A percentile compares a stretch with the other conserved stretches of the same genome.
Conservation (phyloP, 2,888 invertebrate species). For the Bombylius major region DNA sequence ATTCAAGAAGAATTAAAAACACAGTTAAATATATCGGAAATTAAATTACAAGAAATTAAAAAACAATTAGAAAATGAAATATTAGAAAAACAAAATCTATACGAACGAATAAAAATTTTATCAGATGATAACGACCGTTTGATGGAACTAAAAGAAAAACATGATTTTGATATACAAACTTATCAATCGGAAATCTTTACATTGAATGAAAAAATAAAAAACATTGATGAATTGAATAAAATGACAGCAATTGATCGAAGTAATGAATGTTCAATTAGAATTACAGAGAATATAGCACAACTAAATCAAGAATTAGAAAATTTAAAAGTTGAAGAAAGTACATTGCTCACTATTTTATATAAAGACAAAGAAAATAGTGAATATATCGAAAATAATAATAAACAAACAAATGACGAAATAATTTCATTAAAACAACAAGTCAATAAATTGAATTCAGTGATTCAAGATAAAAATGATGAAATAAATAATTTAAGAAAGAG, state of each 20-base stretch:
- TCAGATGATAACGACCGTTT: constrained; percentile 63
- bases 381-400: constrained; percentile 9
- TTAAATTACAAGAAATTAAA: constrained; percentile 46
- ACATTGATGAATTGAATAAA: constrained; percentile 39
- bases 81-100: constrained; percentile 53
- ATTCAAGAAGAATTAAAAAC: constrained; percentile 69
- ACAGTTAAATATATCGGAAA: constrained; percentile 54
- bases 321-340: constrained; percentile 48
- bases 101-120: constrained; percentile 60
- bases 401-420: constrained; percentile 13
- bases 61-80: constrained; percentile 47
- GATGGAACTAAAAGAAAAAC: constrained; percentile 66
- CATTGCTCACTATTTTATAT: constrained; percentile 44
- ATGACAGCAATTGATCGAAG: background rate
- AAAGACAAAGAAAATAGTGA: constrained; percentile 36
- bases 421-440: constrained; percentile 28
- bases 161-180: constrained; percentile 61
- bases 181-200: constrained; percentile 61
- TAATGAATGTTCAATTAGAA: background rate
- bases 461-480: constrained; percentile 34
- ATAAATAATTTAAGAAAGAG: constrained; percentile 34
- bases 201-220: constrained; percentile 50
- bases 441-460: constrained; percentile 32
- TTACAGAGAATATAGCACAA: constrained; percentile 27
- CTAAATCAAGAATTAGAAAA: constrained; percentile 44